Conservation (phyloP, 2,113 vertebrate species). For the Apus apus region DNA sequence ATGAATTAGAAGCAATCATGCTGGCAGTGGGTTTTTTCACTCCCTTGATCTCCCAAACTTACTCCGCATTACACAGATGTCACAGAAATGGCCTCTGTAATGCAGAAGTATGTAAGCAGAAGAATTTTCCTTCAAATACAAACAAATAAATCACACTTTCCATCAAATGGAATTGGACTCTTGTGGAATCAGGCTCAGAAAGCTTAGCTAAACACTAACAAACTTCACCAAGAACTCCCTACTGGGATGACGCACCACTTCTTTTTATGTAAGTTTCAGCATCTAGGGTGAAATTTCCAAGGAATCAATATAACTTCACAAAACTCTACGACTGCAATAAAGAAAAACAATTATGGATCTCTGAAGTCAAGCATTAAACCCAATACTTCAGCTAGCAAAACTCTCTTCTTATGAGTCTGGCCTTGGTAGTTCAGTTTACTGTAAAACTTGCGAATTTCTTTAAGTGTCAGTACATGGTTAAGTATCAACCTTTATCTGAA, state of each 20-base stretch:
- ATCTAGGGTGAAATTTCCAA: neutral
- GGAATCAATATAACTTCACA: neutral
- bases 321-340: neutral
- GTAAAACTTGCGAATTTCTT: neutral
- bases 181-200: neutral
- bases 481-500: neutral
- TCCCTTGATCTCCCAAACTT: neutral
- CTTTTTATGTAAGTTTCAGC: neutral
- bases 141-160: neutral
- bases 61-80: neutral
- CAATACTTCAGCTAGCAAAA: neutral
- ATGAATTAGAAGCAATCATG: neutral
- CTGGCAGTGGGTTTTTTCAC: neutral
- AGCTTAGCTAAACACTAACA: neutral
- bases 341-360: neutral
- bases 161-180: neutral
- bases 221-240: neutral
- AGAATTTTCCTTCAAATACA: neutral
- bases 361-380: neutral
- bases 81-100: neutral
- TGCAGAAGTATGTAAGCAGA: neutral
- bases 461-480: neutral
- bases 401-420: neutral
- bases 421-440: neutral
- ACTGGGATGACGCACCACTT: neutral